Evolutionary conservation across 2,797 vertebrate genomes (phyloP).

Genomic region (Cottoperca gobio): DNA sequence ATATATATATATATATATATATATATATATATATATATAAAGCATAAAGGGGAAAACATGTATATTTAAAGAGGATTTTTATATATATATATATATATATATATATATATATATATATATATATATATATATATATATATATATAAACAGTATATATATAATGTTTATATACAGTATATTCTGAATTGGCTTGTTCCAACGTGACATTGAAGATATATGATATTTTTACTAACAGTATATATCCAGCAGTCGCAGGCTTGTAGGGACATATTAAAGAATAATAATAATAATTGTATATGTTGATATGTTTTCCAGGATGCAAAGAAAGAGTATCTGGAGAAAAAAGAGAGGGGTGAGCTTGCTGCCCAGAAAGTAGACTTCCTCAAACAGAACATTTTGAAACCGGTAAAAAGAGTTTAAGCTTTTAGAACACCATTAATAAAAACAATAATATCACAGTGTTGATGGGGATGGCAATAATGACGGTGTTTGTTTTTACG

Average conservation of each 20-base stretch:
- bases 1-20: too few species aligned
- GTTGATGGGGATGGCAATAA: background rate
- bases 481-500: constrained; percentile 2
- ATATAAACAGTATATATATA: too few species aligned
- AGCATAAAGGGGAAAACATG: too few species aligned
- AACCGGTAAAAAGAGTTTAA: constrained; percentile 80
- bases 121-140: too few species aligned
- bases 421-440: background rate
- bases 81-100: too few species aligned
- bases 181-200: background rate
- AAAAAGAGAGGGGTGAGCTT: constrained; percentile 88
- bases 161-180: too few species aligned
- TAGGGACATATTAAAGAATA: background rate
- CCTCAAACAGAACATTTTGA: constrained; percentile 84
- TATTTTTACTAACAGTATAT: background rate
- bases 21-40: too few species aligned
- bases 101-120: too few species aligned
- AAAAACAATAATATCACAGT: background rate
- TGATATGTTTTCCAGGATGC: constrained; percentile 80
- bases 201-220: background rate
- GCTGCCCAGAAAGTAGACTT: constrained; percentile 83
- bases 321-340: constrained; percentile 85
- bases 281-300: background rate
- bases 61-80: too few species aligned
- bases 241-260: background rate